Evolutionary conservation across 1,140 invertebrate species (phyloP).

Genomic region (Venturia canescens): DNA sequence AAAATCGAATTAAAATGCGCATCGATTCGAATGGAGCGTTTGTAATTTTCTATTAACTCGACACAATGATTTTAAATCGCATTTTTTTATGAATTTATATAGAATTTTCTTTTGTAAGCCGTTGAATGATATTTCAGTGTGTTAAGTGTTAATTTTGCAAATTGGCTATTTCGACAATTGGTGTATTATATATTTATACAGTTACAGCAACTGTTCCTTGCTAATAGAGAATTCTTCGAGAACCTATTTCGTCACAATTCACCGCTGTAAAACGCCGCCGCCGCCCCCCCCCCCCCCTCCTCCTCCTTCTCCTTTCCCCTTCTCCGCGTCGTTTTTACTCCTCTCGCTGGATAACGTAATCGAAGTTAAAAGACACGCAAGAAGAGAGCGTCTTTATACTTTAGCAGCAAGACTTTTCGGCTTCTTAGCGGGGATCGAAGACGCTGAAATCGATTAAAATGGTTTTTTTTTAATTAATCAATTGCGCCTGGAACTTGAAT

Average conservation of each 20-base stretch:
- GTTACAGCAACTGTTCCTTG: not conserved
- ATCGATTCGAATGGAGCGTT: too few relatives aligned
- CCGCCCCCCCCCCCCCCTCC: not conserved
- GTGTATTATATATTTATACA: not conserved
- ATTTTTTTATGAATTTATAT: not conserved
- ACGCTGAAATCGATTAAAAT: not conserved
- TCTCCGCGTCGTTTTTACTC: not conserved
- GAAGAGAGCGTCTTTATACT: conserved; percentile 63
- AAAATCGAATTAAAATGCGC: too few relatives aligned
- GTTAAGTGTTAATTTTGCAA: conserved; percentile 11
- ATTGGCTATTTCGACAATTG: conserved; percentile 2
- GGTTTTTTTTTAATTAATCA: too few relatives aligned
- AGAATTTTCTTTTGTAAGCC: not conserved
- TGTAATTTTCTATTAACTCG: too few relatives aligned
- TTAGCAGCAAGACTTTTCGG: conserved; percentile 11
- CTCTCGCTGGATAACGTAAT: conserved; percentile 17
- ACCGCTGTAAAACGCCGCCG: not conserved
- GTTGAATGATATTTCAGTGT: not conserved
- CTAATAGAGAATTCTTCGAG: conserved; percentile 25
- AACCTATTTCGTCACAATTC: conserved; percentile 4
- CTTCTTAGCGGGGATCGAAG: not conserved
- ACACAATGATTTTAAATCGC: too few relatives aligned
- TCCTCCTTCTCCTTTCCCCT: not conserved
- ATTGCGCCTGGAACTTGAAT: too few relatives aligned
- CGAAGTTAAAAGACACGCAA: conserved; percentile 64